Evolutionary conservation across 1,140 invertebrate species (phyloP).

Genomic region (Rhynchophorus ferrugineus): DNA sequence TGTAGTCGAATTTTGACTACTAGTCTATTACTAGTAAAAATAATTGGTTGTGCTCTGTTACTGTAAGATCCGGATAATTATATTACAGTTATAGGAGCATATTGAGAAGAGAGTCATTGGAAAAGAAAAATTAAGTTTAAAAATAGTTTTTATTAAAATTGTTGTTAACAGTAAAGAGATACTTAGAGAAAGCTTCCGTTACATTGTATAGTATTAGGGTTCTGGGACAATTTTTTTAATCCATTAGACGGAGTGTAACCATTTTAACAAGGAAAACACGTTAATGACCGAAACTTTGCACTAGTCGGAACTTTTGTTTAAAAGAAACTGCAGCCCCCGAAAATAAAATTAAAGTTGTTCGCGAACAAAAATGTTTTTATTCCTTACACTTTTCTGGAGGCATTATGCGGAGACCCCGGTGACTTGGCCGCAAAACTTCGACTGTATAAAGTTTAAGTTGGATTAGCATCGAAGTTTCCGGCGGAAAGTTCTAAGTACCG

Average conservation of each 20-base stretch:
- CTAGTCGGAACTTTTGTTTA: not conserved
- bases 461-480: constrained; percentile 18
- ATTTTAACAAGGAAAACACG: constrained; percentile 17
- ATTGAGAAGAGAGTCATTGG: too few species aligned
- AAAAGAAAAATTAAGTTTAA: too few species aligned
- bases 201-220: too few species aligned
- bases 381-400: constrained; percentile 15
- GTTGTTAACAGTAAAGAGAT: too few species aligned
- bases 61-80: too few species aligned
- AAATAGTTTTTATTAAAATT: too few species aligned
- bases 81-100: too few species aligned
- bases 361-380: constrained; percentile 21
- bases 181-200: too few species aligned
- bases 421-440: constrained; percentile 16
- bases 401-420: constrained; percentile 13
- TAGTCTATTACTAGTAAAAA: too few species aligned
- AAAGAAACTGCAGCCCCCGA: constrained; percentile 12
- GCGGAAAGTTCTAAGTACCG: constrained; percentile 18
- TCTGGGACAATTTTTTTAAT: too few species aligned
- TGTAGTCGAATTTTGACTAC: too few species aligned
- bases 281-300: constrained; percentile 15
- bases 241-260: not conserved
- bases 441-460: constrained; percentile 19
- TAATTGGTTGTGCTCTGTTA: too few species aligned
- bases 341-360: constrained; percentile 18